Evolutionary conservation across 2,113 vertebrate genomes (phyloP), one percentile per base, ranked within the genome.

Genomic region (Catharus bicknelli): DNA sequence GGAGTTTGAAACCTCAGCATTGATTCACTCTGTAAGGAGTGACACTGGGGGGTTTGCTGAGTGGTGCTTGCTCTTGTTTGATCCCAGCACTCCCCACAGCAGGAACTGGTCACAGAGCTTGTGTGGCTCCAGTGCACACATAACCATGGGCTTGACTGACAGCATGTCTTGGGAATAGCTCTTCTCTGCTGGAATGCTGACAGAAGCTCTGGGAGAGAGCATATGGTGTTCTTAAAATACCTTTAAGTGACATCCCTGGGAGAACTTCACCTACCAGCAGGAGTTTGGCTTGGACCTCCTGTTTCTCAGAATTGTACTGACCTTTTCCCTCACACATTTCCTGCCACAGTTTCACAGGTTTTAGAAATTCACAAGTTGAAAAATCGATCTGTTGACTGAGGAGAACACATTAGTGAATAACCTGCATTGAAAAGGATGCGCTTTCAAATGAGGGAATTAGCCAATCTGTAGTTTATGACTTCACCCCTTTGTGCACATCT

Each of bases 141-240:
- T 4, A 80, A 8, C 0, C 29, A n/a, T 42, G 63, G 88, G 45
- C 67, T 25, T 79, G 75, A 66, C 43, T 80, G 94, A 34, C 93
- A 89, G 78, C 63, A 32, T 0, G 0, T 53, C 84, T 80, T 62
- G 59, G 59, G 91, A 89, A 84, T 25, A 74, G 86, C 72, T 90
- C 40, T 48, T 80, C 70, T 59, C 82, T 83, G 15, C 5, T 90
- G 82, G 82, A 34, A 36, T 45, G 47, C 90, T 85, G 87, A 45
- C 84, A 95, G 90, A 76, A 62, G 58, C 79, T 90, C 83, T 74
- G 67, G 22, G 32, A 83, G 67, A 45, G 59, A 94, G 25, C 95
- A 96, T 91, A 95, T 95, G 95, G 91, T 77, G 59, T 93, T 94
- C 93, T 94, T 85, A 96, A 94, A 92, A 94, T 96, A 91, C 10